These are phyloP conservation scores for Ochotona curzoniae DNA, from an alignment of 2,113 vertebrate genomes.

Conservation along the genomic window DNA sequence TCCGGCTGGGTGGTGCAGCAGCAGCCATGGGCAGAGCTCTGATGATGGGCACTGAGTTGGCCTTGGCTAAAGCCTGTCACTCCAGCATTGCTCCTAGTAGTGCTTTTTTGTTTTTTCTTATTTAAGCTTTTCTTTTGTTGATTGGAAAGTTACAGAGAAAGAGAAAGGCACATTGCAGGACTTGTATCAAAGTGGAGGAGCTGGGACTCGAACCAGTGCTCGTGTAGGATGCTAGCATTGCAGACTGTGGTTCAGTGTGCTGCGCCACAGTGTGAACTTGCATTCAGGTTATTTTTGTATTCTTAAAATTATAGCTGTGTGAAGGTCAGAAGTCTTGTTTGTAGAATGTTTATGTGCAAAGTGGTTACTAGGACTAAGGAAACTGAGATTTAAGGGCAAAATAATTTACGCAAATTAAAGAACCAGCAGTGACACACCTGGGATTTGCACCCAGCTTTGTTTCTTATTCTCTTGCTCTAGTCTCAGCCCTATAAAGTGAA, in stretches of 20 bases:
- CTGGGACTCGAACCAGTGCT: too few relatives aligned
- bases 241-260: too few relatives aligned
- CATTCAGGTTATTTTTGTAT: background rate
- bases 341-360: too few relatives aligned
- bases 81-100: background rate
- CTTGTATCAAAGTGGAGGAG: too few relatives aligned
- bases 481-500: background rate
- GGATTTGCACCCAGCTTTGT: background rate
- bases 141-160: too few relatives aligned
- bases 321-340: background rate
- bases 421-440: background rate
- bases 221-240: too few relatives aligned
- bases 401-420: background rate
- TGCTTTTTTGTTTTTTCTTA: background rate
- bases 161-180: too few relatives aligned
- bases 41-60: too few relatives aligned
- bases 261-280: too few relatives aligned
- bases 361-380: background rate
- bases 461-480: background rate
- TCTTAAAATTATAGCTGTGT: background rate
- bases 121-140: too few relatives aligned
- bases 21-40: background rate
- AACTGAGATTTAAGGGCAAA: background rate
- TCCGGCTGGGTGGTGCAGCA: accelerated
- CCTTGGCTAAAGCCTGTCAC: background rate